A percentile compares a stretch with the other conserved stretches of the same genome.
These are phyloP conservation scores for Chaenogobius annularis DNA, from an alignment of 2,113 vertebrate genomes.

Conservation along the genomic window DNA sequence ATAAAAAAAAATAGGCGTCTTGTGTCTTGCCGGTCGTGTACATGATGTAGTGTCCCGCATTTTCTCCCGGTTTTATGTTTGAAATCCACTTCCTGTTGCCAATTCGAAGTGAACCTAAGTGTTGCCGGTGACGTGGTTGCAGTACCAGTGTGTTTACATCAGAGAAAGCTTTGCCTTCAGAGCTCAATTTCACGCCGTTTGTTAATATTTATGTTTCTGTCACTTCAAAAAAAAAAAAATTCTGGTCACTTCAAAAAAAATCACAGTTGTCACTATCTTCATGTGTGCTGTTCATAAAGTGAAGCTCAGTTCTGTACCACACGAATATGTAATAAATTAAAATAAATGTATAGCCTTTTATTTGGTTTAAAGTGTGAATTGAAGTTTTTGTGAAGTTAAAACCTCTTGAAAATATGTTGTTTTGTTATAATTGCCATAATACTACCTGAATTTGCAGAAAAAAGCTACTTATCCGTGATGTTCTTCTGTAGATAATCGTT, in stretches of 20 bases:
- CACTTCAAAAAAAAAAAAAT: too few species aligned
- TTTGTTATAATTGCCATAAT: too few species aligned
- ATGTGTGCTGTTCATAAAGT: conserved; percentile 12
- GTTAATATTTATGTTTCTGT: conserved; percentile 11
- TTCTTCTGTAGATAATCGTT: too few species aligned
- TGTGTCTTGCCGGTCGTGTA: not conserved
- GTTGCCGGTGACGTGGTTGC: conserved; percentile 22
- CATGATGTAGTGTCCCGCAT: not conserved
- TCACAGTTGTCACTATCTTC: conserved; percentile 50
- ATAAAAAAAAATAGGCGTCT: not conserved
- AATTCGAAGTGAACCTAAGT: conserved; percentile 32
- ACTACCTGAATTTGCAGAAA: too few species aligned
- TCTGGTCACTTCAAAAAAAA: conserved; percentile 18
- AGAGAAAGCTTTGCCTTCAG: conserved; percentile 13
- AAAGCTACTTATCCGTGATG: too few species aligned
- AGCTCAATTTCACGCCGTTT: conserved; percentile 13
- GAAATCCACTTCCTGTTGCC: conserved; percentile 22
- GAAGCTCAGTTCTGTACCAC: conserved; percentile 12
- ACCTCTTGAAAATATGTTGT: too few species aligned
- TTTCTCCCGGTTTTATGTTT: not conserved
- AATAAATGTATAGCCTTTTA: not conserved
- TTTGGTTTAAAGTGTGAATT: not conserved
- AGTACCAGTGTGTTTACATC: conserved; percentile 14
- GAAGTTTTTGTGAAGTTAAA: not conserved
- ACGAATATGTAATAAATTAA: not conserved